phyloP scores from a whole-genome alignment of 2,797 vertebrate genomes.

The Brachyalestes nurse region DNA sequence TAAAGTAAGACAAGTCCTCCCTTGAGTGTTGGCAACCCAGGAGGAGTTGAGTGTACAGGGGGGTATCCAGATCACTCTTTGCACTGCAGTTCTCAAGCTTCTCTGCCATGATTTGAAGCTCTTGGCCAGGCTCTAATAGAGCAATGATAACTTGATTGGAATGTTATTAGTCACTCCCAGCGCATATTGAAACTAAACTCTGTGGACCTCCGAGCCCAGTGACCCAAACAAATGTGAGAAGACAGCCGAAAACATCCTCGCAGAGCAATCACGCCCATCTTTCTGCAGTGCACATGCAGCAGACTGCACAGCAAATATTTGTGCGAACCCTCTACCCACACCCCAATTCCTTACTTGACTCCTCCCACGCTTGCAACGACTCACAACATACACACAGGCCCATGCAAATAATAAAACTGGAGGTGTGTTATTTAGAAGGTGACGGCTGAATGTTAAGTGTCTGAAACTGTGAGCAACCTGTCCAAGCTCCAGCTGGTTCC shows the following conservation, averaged over 20 bases:
- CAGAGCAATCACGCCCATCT: background rate
- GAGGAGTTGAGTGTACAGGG: constrained; percentile 60
- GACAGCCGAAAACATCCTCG: constrained; percentile 14
- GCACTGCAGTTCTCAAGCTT: constrained; percentile 58
- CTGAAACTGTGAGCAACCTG: constrained; percentile 58
- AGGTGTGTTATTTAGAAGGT: constrained; percentile 76
- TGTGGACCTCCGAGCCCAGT: constrained; percentile 58
- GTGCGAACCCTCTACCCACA: background rate
- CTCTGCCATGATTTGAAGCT: constrained; percentile 49
- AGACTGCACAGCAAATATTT: constrained; percentile 1
- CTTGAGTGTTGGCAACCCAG: background rate
- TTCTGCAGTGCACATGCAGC: constrained; percentile 40
- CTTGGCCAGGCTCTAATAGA: constrained; percentile 59
- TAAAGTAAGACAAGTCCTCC: background rate
- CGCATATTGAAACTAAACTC: constrained; percentile 67
- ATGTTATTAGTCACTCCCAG: constrained; percentile 65
- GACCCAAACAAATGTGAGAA: constrained; percentile 47
- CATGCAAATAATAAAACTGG: constrained; percentile 56
- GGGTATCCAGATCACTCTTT: constrained; percentile 54
- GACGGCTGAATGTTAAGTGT: constrained; percentile 65
- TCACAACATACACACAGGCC: constrained; percentile 45
- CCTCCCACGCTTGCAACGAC: constrained; percentile 58
- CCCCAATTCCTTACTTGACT: constrained; percentile 48
- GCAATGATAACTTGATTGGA: constrained; percentile 67
- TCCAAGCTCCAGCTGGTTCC: constrained; percentile 66